Evolutionary conservation across 2,113 vertebrate species (phyloP).

Genomic region (Falcunculus frontatus): DNA sequence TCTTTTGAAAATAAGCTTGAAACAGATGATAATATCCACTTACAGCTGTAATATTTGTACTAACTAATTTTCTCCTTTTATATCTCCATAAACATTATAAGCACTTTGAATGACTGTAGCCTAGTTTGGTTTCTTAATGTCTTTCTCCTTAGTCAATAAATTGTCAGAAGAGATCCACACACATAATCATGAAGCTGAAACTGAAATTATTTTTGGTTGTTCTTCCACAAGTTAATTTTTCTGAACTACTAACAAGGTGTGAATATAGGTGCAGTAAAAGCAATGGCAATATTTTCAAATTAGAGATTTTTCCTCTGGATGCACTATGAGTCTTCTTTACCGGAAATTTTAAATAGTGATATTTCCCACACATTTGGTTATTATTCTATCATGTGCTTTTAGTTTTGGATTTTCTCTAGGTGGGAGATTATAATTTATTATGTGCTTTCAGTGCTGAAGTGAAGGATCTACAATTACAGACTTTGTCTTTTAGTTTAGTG

Average conservation of each 20-base stretch:
- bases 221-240: not conserved
- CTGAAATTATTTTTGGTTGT: not conserved
- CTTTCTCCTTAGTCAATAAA: not conserved
- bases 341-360: not conserved
- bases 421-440: not conserved
- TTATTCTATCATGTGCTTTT: not conserved
- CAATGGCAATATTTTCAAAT: not conserved
- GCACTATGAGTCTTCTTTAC: not conserved
- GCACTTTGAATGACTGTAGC: not conserved
- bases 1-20: not conserved
- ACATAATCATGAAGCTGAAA: not conserved
- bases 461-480: not conserved
- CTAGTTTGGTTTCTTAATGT: not conserved
- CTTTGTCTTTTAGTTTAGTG: not conserved
- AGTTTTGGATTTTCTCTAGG: not conserved
- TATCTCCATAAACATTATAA: not conserved
- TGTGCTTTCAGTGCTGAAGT: not conserved
- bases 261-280: not conserved
- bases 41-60: not conserved
- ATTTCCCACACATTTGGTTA: not conserved
- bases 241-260: not conserved
- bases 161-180: not conserved
- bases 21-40: not conserved
- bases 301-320: fast-evolving
- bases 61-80: not conserved